Evolutionary conservation across 2,797 vertebrate species (phyloP), one percentile per base, ranked within the genome.

Genomic region (Chaetophractus vellerosus): DNA sequence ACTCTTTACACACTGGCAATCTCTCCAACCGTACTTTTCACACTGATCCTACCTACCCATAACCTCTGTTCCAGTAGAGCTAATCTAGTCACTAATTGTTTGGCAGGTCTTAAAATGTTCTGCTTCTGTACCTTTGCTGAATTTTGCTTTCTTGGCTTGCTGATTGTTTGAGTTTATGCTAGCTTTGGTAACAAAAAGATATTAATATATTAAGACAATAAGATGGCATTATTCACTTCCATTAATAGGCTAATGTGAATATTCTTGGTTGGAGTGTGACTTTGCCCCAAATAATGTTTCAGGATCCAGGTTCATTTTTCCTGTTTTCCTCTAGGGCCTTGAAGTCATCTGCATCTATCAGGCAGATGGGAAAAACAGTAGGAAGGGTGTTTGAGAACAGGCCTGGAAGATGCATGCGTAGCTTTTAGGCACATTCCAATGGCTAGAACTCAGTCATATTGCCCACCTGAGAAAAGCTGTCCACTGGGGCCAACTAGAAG

Each of bases 51-150:
- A 4, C 33, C 55, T 36, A 18, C 52, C 15, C 16, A 76, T 11
- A 80, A 4, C 48, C 3, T 80, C 48, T 72, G 16, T 28, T 69
- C 52, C 9, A 78, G 3, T 41, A 55, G 18, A 19, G 16, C 16
- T 90, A 16, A 63, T 48, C 48, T 76, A 52, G 31, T 79, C 19
- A 16, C 50, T 57, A 48, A 38, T 12, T 76, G 48, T 71, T 63
- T 64, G 48, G 12, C 9, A 71, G 18, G 18, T 71, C 72, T 74
- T 71, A 88, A 81, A 80, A 50, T 16, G 26, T 52, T 81, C 9
- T 85, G 16, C 21, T 88, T 75, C 21, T 19, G n/a, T 38, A 61
- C 28, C 21, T 97, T 86, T 93, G 19, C 55, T 91, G 14, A 64
- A 19, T 12, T 55, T 85, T 24, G 45, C 11, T 75, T 78, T 72